phyloP scores from a whole-genome alignment of 2,113 vertebrate species.

The Stigmatopora nigra region DNA sequence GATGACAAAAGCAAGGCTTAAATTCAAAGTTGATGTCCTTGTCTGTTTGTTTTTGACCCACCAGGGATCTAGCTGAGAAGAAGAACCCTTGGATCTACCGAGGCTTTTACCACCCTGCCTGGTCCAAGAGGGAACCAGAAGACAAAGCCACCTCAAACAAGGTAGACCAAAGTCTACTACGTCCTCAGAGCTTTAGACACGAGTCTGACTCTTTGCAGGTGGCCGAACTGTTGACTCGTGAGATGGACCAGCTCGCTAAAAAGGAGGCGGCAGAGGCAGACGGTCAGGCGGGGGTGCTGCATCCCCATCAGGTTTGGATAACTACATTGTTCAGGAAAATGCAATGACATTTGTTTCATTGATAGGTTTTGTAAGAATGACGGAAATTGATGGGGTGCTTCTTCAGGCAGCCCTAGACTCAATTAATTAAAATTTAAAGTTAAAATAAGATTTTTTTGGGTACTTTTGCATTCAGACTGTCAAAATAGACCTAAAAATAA shows the following conservation, averaged over 20 bases:
- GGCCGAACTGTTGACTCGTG: constrained; percentile 78
- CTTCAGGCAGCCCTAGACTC: too few species aligned
- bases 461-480: neutral
- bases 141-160: constrained; percentile 31
- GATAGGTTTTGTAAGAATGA: too few species aligned
- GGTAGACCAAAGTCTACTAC: constrained; percentile 21
- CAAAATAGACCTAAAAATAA: neutral
- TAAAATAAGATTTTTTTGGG: neutral
- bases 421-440: too few species aligned
- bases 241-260: constrained; percentile 76
- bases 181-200: neutral
- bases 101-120: constrained; percentile 71
- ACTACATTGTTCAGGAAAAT: neutral
- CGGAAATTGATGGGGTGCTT: too few species aligned
- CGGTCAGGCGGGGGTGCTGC: constrained; percentile 66
- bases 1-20: neutral
- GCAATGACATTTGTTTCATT: too few species aligned
- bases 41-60: constrained; percentile 20
- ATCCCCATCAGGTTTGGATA: constrained; percentile 73
- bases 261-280: constrained; percentile 62
- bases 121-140: constrained; percentile 69
- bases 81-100: constrained; percentile 64
- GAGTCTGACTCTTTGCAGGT: constrained; percentile 48
- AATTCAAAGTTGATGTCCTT: too few species aligned
- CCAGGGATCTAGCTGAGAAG: constrained; percentile 65